phyloP scores from a whole-genome alignment of 92 coral and sea anemone genomes.

The Diadumene lineata region DNA sequence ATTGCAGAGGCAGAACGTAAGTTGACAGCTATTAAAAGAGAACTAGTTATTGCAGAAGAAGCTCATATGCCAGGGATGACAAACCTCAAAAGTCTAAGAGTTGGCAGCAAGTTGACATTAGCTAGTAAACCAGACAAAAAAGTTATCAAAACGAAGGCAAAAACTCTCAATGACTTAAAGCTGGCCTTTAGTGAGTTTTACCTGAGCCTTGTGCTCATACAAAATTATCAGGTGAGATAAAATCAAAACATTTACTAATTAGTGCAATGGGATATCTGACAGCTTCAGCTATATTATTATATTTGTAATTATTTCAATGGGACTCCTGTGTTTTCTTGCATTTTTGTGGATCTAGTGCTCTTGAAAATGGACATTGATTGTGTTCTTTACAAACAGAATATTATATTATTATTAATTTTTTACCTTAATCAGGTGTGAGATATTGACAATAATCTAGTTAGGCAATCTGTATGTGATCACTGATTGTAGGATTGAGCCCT shows the following conservation, averaged over 20 bases:
- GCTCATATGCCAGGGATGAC: conserved; percentile 66
- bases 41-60: conserved; percentile 68
- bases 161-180: conserved; percentile 81
- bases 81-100: conserved; percentile 59
- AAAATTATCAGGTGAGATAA: conserved; percentile 81
- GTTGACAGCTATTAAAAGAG: conserved; percentile 80
- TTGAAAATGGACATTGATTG: too few species aligned
- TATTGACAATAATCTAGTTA: too few species aligned
- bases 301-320: too few species aligned
- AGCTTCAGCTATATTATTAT: too few species aligned
- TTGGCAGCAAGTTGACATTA: conserved; percentile 62
- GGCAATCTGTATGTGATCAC: too few species aligned
- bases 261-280: background rate
- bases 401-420: too few species aligned
- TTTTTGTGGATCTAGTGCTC: too few species aligned
- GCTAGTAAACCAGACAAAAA: conserved; percentile 58
- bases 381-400: too few species aligned
- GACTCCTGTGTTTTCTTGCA: too few species aligned
- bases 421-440: too few species aligned
- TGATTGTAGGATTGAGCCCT: too few species aligned
- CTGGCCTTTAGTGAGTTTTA: conserved; percentile 98
- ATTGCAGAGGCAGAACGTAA: conserved; percentile 94
- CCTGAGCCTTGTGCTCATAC: conserved; percentile 85
- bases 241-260: background rate
- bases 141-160: conserved; percentile 53